Evolutionary conservation across 2,888 invertebrate species (phyloP), one percentile per base, ranked within the genome.

Genomic region (Tribolium freemani): DNA sequence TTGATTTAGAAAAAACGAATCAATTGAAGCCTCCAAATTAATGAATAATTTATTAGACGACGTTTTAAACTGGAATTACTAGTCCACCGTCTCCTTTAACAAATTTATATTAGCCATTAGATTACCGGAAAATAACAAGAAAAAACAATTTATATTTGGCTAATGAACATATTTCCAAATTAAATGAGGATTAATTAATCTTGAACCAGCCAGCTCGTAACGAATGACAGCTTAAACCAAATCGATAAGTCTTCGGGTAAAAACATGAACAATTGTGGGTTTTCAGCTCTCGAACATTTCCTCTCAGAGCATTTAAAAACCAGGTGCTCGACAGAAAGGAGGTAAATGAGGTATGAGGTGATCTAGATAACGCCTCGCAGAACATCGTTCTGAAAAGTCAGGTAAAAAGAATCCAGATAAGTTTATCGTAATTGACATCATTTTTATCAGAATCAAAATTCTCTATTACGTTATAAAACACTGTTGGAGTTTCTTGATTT

Each of bases 191-290:
- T 38, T 38, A 5, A 38, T 38, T 38, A 6, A 38, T 38, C 38
- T 38, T 38, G 8, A 38, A 26, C 26, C 26, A 26, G 26, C 1
- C 5, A 26, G 26, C n/a, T n/a, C 38, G 38, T 38, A 38, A 3
- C 1, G 8, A 38, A 38, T 38, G 38, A 38, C 38, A 38, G 38
- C 38, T 38, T 8, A n/a, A 8, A 38, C 13, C 11, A 48, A n/a
- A n/a, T 48, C 48, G 45, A 45, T 45, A 48, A 48, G 16, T 48
- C 16, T 48, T 11, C 11, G 6, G 8, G 45, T 48, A 8, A 38
- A 48, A 48, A 48, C 48, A 8, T 11, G 16, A 48, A 48, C 48
- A 48, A 48, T 48, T 48, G 48, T 48, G 48, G 48, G 48, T 48
- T 48, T 38, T 48, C 48, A 48, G 10, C 10, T 48, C 11, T 11